These are phyloP conservation scores for Parasteatoda lunata DNA, from an alignment of 2,888 invertebrate genomes.

Conservation along the genomic window DNA sequence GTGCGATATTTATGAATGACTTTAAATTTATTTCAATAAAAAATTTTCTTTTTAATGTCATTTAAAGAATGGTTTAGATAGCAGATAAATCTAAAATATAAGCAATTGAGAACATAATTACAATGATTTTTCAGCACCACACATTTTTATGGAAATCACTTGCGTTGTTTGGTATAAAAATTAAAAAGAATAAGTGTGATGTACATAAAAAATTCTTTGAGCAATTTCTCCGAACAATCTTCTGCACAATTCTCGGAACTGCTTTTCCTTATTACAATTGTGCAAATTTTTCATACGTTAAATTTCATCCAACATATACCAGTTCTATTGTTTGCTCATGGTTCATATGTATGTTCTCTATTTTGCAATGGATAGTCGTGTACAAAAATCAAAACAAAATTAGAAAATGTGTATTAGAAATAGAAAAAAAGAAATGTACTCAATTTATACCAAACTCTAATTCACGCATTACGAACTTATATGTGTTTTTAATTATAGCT, in stretches of 20 bases:
- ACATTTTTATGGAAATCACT: neutral
- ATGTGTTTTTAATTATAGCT: neutral
- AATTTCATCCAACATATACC: neutral
- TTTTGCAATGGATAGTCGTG: neutral
- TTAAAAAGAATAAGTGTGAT: neutral
- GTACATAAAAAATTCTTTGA: neutral
- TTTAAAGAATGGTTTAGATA: no score
- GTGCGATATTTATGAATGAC: no score
- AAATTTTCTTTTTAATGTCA: no score
- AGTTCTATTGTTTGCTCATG: neutral
- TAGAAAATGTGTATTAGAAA: neutral
- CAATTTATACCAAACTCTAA: no score
- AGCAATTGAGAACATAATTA: neutral
- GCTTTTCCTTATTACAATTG: neutral
- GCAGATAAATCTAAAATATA: no score
- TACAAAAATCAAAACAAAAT: neutral
- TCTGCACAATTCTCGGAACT: neutral
- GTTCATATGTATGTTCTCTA: neutral
- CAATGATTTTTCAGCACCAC: neutral
- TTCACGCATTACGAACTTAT: neutral
- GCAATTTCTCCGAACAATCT: neutral
- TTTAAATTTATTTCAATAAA: no score
- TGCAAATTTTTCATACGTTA: neutral
- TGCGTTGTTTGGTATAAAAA: neutral
- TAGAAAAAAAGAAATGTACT: neutral